Evolutionary conservation across 2,888 invertebrate species (phyloP).

Genomic region (Amorpha juglandis): DNA sequence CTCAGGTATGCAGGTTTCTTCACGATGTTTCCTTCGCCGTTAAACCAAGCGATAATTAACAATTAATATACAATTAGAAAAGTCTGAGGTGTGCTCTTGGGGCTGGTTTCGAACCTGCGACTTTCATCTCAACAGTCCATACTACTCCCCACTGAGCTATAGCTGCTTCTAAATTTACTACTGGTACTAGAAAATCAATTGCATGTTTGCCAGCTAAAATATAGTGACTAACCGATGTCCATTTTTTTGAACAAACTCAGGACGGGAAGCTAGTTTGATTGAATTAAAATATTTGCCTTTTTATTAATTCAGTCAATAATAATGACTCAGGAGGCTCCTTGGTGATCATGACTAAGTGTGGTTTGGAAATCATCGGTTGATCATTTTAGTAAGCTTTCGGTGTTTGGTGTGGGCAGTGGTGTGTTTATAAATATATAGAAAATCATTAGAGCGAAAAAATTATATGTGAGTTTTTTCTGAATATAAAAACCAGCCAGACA

Average conservation of each 20-base stretch:
- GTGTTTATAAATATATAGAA: constrained; percentile 12
- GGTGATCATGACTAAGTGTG: constrained; percentile 35
- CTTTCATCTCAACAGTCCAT: too few species aligned
- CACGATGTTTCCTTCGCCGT: too few species aligned
- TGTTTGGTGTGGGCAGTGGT: constrained; percentile 30
- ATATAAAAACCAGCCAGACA: too few species aligned
- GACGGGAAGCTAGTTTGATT: constrained; percentile 16
- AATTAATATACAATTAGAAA: too few species aligned
- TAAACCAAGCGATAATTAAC: too few species aligned
- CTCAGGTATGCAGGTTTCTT: too few species aligned
- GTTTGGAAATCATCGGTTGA: constrained; percentile 23
- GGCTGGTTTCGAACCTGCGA: too few species aligned
- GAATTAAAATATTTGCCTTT: constrained; percentile 20
- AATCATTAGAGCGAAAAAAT: neutral
- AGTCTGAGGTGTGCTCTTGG: too few species aligned
- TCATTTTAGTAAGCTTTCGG: constrained; percentile 32
- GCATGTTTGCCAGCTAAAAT: too few species aligned
- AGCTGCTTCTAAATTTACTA: too few species aligned
- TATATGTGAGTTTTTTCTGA: constrained; percentile 1
- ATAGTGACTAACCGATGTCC: neutral
- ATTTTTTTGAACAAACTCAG: constrained; percentile 4
- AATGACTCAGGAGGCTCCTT: constrained; percentile 26
- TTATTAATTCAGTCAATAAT: constrained; percentile 20
- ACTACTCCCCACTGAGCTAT: too few species aligned
- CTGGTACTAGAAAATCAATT: too few species aligned